Conservation (phyloP, 2,113 vertebrate genomes). For the Chelonoidis abingdonii region DNA sequence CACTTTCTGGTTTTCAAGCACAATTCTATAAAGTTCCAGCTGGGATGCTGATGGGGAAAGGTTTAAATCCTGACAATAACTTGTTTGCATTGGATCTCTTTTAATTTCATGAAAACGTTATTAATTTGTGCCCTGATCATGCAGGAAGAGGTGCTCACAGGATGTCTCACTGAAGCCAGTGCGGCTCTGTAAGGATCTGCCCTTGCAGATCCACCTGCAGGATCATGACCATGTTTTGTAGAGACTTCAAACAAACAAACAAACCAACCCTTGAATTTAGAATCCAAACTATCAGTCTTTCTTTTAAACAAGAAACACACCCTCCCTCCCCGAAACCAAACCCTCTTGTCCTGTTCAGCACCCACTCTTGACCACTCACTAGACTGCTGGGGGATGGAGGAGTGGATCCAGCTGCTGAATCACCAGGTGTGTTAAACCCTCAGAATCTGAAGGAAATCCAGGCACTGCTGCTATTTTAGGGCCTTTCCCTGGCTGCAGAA, state of each 20-base stretch:
- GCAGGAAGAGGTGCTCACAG: background rate
- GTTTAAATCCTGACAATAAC: background rate
- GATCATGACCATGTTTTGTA: background rate
- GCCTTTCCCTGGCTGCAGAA: background rate
- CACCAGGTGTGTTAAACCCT: too few species aligned
- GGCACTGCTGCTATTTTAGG: background rate
- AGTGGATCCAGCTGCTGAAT: too few species aligned
- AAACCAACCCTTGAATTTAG: background rate
- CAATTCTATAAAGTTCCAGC: background rate
- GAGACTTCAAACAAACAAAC: background rate
- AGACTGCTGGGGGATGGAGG: too few species aligned
- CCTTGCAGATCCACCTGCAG: background rate
- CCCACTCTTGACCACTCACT: too few species aligned
- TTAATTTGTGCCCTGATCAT: background rate
- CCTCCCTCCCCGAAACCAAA: too few species aligned
- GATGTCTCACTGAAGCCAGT: background rate
- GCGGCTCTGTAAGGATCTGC: background rate
- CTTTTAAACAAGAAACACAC: background rate
- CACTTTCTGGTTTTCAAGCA: background rate
- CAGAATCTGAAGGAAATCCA: too few species aligned
- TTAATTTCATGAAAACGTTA: background rate
- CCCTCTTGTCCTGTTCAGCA: too few species aligned
- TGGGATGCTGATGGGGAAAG: background rate
- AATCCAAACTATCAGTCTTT: background rate
- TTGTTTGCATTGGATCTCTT: background rate